A percentile compares a stretch with the other conserved stretches of the same genome.
These are phyloP conservation scores for Petroica traversi DNA, from an alignment of 2,113 vertebrate genomes.

Conservation along the genomic window DNA sequence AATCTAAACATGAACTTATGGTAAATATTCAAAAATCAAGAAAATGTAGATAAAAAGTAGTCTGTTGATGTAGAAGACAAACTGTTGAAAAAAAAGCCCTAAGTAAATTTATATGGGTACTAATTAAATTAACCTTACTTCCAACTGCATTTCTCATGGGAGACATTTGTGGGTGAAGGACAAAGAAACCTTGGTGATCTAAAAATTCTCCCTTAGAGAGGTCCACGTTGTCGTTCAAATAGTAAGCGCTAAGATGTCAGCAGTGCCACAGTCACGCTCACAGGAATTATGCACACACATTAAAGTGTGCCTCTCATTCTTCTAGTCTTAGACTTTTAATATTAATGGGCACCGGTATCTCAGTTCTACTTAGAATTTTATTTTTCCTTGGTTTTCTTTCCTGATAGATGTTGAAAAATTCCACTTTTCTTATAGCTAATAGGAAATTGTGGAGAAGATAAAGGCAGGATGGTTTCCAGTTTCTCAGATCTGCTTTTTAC, in stretches of 20 bases:
- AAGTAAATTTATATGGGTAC: neutral
- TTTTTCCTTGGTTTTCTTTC: neutral
- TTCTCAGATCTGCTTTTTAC: neutral
- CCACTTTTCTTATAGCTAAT: neutral
- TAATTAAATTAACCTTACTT: neutral
- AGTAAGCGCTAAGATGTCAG: neutral
- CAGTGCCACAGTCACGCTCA: neutral
- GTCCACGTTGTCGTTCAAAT: fast-evolving
- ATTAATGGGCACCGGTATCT: neutral
- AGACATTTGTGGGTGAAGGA: neutral
- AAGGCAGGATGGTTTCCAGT: neutral
- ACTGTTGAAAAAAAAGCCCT: neutral
- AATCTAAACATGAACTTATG: neutral
- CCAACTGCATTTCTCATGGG: neutral
- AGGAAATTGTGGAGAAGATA: too few species aligned
- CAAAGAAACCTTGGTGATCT: neutral
- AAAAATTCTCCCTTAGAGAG: neutral
- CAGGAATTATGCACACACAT: neutral
- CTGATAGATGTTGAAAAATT: neutral
- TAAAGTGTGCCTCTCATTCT: neutral
- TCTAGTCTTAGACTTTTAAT: neutral
- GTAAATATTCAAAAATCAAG: neutral
- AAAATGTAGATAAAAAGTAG: neutral
- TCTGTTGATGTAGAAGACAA: neutral
- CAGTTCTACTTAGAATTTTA: neutral